Base-by-base conservation (phyloP, 2,888 invertebrate species). In the Embidobia sp. region DNA sequence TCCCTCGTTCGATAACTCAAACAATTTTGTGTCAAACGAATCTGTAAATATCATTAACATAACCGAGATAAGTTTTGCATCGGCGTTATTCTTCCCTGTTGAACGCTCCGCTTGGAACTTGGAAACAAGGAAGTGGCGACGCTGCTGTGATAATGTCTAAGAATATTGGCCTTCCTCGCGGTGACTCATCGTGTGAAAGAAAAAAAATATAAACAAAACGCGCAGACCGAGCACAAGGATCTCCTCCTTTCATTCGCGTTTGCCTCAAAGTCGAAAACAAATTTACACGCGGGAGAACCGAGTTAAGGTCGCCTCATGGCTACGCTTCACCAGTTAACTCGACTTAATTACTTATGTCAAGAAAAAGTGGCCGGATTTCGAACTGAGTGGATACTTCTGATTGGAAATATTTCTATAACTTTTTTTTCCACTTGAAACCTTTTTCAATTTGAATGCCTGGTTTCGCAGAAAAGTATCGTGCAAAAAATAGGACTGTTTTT, bases 111-210 rank as follows among this genome's bases (percentile, higher is more conserved):
- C 13, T 48, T 2, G 37, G 37, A 64, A 48, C 29, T 11, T 53
- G 35, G 46, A 49, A 70, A 53, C 46, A 46, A 51, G 61, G 70
- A 61, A 61, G 70, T 31, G 16, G 37, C 10, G 8, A 4, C 18
- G 11, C 35, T 46, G 6, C n/a, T 7, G 44, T 67, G 57, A 57
- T 49, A 57, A 61, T 46, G 53, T 59, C 59, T 59, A 35, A 70
- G 61, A 53, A 70, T 61, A 61, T 53, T 70, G 70, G 61, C 53
- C 70, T 70, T 70, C 55, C 37, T 55, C 13, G 35, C 10, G 10
- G 3, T 70, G 70, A 70, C 18, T 70, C 70, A 70, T 11, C 16
- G 18, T n/a, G 13, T 27, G 10, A 31, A 49, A 69, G 33, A 40
- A 48, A 37, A 53, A 70, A 49, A 63, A 44, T 22, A 42, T 44